Evolutionary conservation across 2,797 vertebrate genomes (phyloP).

Genomic region (Pampus argenteus): DNA sequence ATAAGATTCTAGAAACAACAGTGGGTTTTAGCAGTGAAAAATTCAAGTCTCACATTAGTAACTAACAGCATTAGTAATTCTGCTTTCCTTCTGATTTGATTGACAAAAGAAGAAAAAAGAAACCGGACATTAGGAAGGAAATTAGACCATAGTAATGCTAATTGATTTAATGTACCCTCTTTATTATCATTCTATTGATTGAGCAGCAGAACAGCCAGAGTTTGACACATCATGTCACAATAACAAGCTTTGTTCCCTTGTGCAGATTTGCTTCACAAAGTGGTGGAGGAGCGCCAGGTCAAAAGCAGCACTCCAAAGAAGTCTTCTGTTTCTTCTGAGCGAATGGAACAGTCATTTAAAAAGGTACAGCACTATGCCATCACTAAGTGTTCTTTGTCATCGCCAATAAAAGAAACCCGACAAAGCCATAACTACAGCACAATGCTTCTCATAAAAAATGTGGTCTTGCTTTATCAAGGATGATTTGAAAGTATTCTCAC

Average conservation of each 20-base stretch:
- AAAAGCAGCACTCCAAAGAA: slow-evolving; percentile 87
- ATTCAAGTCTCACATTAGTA: slow-evolving; percentile 25
- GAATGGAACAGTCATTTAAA: slow-evolving; percentile 85
- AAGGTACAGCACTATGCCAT: slow-evolving; percentile 85
- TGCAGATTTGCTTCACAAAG: slow-evolving; percentile 86
- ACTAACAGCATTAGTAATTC: slow-evolving; percentile 40
- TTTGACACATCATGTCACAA: slow-evolving; percentile 78
- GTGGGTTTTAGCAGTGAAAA: slow-evolving; percentile 27
- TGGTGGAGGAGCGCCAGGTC: slow-evolving; percentile 81
- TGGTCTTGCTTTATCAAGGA: slow-evolving; percentile 36
- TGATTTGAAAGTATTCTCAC: slow-evolving; percentile 36
- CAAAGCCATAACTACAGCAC: slow-evolving; percentile 55
- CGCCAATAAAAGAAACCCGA: slow-evolving; percentile 68
- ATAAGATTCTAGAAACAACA: slow-evolving; percentile 36
- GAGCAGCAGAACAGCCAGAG: slow-evolving; percentile 73
- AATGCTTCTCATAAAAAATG: slow-evolving; percentile 50
- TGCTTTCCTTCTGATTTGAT: slow-evolving; percentile 46
- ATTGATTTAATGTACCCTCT: slow-evolving; percentile 82
- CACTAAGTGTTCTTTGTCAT: slow-evolving; percentile 77
- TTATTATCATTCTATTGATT: slow-evolving; percentile 73
- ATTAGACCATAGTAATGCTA: slow-evolving; percentile 86
- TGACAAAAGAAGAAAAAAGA: slow-evolving; percentile 60
- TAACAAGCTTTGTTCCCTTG: slow-evolving; percentile 85
- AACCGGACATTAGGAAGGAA: slow-evolving; percentile 70
- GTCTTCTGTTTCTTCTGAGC: slow-evolving; percentile 81